A percentile compares a stretch with the other conserved stretches of the same genome.
Conservation (phyloP, 2,888 invertebrate species). For the Cosmopolites sordidus region DNA sequence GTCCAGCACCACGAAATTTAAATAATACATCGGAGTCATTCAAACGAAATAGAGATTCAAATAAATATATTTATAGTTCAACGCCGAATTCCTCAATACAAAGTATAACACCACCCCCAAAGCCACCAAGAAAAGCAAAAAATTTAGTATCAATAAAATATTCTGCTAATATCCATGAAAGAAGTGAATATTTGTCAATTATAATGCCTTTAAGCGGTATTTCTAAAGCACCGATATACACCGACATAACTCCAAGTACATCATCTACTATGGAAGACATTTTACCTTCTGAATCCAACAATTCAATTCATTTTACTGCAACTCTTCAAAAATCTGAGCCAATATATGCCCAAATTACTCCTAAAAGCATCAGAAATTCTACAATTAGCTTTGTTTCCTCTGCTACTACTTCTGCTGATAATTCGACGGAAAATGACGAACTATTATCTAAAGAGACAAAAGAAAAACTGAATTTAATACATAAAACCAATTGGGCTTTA, state of each 20-base stretch:
- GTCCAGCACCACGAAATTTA: neutral
- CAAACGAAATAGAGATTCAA: too few relatives aligned
- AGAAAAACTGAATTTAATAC: slow-evolving; percentile 4
- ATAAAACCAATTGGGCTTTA: slow-evolving; percentile 4
- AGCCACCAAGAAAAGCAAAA: slow-evolving; percentile 7
- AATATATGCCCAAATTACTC: slow-evolving; percentile 4
- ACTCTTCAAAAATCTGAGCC: neutral
- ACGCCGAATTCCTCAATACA: too few relatives aligned
- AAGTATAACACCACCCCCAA: slow-evolving; percentile 1
- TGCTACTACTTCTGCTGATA: neutral
- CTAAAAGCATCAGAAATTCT: neutral
- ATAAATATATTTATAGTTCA: too few relatives aligned
- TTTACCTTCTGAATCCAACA: too few relatives aligned
- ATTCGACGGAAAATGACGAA: neutral
- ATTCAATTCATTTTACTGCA: neutral
- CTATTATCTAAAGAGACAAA: slow-evolving; percentile 2
- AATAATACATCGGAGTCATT: neutral
- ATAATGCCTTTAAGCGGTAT: neutral
- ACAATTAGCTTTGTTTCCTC: neutral
- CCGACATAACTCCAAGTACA: neutral
- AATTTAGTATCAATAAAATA: neutral
- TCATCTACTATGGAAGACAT: too few relatives aligned
- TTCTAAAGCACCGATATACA: neutral
- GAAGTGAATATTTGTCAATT: neutral
- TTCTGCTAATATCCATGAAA: neutral